phyloP scores from a whole-genome alignment of 2,797 vertebrate genomes.

The Spea hammondii region DNA sequence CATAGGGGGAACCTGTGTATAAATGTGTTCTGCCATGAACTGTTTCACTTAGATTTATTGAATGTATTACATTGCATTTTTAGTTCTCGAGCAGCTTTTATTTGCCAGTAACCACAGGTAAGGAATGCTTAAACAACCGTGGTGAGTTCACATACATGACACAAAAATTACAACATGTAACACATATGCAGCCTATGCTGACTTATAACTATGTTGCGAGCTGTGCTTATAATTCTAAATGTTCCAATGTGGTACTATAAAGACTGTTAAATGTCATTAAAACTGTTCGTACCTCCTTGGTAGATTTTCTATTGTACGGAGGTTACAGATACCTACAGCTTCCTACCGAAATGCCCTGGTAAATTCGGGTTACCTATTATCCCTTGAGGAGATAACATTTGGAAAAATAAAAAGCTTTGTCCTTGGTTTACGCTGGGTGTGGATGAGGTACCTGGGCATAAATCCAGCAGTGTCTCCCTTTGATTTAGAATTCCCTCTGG shows the following conservation, averaged over 20 bases:
- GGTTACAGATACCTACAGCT: not conserved
- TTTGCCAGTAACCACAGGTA: too few relatives aligned
- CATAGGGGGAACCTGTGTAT: too few relatives aligned
- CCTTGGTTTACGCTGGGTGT: too few relatives aligned
- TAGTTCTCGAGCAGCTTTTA: too few relatives aligned
- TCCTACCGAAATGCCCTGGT: not conserved
- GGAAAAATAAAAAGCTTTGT: too few relatives aligned
- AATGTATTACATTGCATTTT: too few relatives aligned
- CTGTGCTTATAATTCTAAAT: not conserved
- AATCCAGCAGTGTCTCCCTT: not conserved
- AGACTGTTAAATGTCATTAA: not conserved
- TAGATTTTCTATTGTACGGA: not conserved
- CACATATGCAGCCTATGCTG: not conserved
- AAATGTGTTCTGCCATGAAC: too few relatives aligned
- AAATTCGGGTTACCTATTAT: not conserved
- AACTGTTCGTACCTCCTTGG: not conserved
- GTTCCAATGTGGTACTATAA: not conserved
- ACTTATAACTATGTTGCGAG: not conserved
- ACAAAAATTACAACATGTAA: not conserved
- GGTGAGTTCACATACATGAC: not conserved
- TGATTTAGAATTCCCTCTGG: not conserved
- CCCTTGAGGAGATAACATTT: too few relatives aligned
- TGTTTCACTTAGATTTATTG: too few relatives aligned
- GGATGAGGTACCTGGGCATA: not conserved
- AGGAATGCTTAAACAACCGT: too few relatives aligned